Evolutionary conservation across 2,888 invertebrate species (phyloP), one percentile per base, ranked within the genome.

Genomic region (Conus canariensis): DNA sequence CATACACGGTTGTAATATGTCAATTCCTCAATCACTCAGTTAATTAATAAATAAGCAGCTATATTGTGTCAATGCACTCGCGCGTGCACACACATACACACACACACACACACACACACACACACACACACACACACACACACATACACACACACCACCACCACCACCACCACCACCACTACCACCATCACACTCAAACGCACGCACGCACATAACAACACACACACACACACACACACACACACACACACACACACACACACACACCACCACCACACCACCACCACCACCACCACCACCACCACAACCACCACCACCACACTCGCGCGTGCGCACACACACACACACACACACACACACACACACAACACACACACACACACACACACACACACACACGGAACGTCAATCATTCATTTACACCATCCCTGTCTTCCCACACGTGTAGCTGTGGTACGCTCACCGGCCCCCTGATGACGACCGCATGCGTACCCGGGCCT

Each of bases 361-460:
- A 77, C 10, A 77, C 14, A 30, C 30, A 0, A 30, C 30, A 30
- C 30, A 30, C 30, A 30, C 60, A 64, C 60, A 64, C 60, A 64
- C 60, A 64, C 60, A 64, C 60, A 64, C 60, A 64, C 60, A 64
- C 60, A 25, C 77, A 77, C 22, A 77, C n/a, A 77, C 25, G 22
- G 19, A 77, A 45, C 45, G 45, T 45, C 45, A 2, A 45, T 45
- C 45, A 45, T 30, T 30, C 45, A 45, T 30, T 30, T 30, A 45
- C 45, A 4, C 30, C 45, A 45, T 45, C 45, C 30, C 45, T 45
- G 45, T 45, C 45, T 3, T 45, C 45, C 45, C 45, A 45, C 45
- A 45, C 45, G 45, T 45, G 45, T 92, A 96, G 96, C 90, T 96
- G 90, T 96, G 96, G 96, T 96, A 96, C 93, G 95, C 96, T 87